Conservation (phyloP, 2,113 vertebrate genomes). For the Gorsachius goisagi region DNA sequence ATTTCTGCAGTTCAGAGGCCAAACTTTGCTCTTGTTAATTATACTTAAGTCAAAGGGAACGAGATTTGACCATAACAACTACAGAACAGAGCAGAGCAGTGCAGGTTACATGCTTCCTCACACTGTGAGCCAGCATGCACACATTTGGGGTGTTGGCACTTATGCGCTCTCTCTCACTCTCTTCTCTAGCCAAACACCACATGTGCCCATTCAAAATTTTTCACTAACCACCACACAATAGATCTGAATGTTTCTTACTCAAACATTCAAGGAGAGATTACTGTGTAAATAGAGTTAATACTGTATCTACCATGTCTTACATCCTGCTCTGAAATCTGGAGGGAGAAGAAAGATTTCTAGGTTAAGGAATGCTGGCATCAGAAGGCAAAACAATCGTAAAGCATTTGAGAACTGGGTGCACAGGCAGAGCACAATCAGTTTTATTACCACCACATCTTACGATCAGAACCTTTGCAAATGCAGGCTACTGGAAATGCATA, state of each 20-base stretch:
- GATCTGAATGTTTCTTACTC: neutral
- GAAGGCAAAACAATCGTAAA: neutral
- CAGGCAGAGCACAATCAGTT: neutral
- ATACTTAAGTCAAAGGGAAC: neutral
- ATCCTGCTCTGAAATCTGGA: neutral
- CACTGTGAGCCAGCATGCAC: neutral
- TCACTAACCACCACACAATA: neutral
- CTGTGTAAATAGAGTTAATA: neutral
- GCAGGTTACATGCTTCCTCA: neutral
- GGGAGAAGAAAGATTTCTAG: neutral
- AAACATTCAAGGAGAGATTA: neutral
- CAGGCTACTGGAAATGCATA: neutral
- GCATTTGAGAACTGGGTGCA: neutral
- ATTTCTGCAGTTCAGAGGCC: constrained; percentile 19
- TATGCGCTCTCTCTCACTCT: accelerated
- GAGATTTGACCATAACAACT: neutral
- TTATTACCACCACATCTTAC: neutral
- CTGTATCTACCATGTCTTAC: neutral
- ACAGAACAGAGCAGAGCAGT: neutral
- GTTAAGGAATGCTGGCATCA: neutral
- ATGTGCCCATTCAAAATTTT: neutral
- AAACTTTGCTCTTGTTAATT: constrained; percentile 28
- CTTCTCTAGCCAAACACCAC: constrained; percentile 3
- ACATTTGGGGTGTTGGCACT: neutral
- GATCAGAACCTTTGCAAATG: constrained; percentile 7